Evolutionary conservation across 2,888 invertebrate genomes (phyloP).

Genomic region (Anthophora plumipes): DNA sequence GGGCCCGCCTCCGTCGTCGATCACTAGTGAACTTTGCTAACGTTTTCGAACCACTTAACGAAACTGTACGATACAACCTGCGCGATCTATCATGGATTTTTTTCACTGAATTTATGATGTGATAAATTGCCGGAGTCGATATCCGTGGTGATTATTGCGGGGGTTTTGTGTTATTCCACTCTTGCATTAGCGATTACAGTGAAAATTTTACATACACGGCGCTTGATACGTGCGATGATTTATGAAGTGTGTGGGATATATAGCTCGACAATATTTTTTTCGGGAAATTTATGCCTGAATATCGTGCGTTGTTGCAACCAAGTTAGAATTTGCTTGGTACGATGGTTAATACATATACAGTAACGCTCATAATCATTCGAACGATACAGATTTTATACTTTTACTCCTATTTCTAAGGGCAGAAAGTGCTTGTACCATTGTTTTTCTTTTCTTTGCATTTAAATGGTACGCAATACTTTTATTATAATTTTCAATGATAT

Average conservation of each 20-base stretch:
- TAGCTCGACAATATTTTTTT: neutral
- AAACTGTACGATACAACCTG: neutral
- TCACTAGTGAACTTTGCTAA: conserved; percentile 43
- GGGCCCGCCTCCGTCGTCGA: conserved; percentile 53
- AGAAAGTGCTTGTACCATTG: too few relatives aligned
- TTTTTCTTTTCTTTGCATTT: too few relatives aligned
- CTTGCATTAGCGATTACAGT: neutral
- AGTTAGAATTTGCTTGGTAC: neutral
- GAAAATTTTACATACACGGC: neutral
- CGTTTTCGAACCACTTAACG: conserved; percentile 18
- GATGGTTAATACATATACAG: too few relatives aligned
- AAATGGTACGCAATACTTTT: too few relatives aligned
- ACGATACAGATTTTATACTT: too few relatives aligned
- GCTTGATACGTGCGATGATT: conserved; percentile 4
- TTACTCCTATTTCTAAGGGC: too few relatives aligned
- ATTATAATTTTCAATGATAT: too few relatives aligned
- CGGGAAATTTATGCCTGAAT: neutral
- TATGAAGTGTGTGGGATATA: neutral
- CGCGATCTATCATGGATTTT: conserved; percentile 29
- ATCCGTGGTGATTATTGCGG: conserved; percentile 21
- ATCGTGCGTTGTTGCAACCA: neutral
- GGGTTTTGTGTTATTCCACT: neutral
- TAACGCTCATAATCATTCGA: too few relatives aligned
- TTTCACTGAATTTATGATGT: neutral
- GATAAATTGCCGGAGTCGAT: conserved; percentile 28